phyloP scores from a whole-genome alignment of 2,797 vertebrate species.

The Sebastes vulpes region DNA sequence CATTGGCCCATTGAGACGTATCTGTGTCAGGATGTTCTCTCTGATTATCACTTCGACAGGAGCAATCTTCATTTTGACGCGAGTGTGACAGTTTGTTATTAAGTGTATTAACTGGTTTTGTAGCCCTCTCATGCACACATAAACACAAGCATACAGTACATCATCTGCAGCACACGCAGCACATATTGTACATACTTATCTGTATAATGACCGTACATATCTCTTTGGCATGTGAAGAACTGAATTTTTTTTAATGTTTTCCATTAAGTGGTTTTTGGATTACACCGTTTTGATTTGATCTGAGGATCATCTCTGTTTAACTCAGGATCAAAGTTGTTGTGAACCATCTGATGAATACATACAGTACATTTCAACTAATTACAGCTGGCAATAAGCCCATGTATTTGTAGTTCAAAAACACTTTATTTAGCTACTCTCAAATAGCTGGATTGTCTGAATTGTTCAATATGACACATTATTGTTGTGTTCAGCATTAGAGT shows the following conservation, averaged over 20 bases:
- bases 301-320: constrained; percentile 6
- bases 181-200: neutral
- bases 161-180: neutral
- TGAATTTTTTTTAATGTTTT: neutral
- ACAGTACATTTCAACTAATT: neutral
- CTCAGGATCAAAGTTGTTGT: constrained; percentile 43
- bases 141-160: neutral
- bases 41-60: constrained; percentile 72
- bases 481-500: neutral
- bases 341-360: constrained; percentile 26
- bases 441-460: neutral
- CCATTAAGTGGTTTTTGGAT: constrained; percentile 10
- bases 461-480: neutral
- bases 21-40: constrained; percentile 76
- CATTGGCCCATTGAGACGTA: constrained; percentile 58
- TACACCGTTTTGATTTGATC: constrained; percentile 26
- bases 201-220: neutral
- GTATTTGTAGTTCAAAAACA: neutral
- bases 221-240: neutral
- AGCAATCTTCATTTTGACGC: constrained; percentile 67
- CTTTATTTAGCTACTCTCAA: constrained; percentile 2
- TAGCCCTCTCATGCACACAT: neutral
- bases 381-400: constrained; percentile 10
- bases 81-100: constrained; percentile 63
- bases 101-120: constrained; percentile 32